Percentiles rank a stretch among this genome's conserved stretches.
Evolutionary conservation across 2,113 vertebrate genomes (phyloP).

Genomic region (Cyphomyrus plagiostoma): DNA sequence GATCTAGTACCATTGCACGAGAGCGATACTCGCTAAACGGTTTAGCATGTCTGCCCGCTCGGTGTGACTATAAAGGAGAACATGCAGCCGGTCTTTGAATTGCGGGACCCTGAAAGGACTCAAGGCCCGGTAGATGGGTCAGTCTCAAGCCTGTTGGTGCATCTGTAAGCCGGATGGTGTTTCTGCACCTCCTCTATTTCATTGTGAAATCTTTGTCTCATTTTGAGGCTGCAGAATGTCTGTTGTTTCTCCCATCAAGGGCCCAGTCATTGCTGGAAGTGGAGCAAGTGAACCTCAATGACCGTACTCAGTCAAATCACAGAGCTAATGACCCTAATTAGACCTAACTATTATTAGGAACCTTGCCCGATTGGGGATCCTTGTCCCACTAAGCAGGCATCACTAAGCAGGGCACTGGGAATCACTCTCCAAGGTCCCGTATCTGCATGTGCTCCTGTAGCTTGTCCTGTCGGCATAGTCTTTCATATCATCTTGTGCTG

Average conservation of each 20-base stretch:
- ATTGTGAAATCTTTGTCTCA: not conserved
- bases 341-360: not conserved
- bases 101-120: not conserved
- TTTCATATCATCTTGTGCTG: not conserved
- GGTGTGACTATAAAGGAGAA: constrained; percentile 24
- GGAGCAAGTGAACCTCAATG: not conserved
- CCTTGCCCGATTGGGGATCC: not conserved
- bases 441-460: not conserved
- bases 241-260: not conserved
- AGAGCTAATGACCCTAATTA: constrained; percentile 3
- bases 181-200: constrained; percentile 16
- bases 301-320: not conserved
- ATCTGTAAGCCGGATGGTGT: constrained; percentile 13
- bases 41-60: constrained; percentile 7
- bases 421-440: not conserved
- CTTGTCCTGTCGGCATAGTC: not conserved
- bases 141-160: constrained; percentile 1
- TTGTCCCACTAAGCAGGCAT: not conserved
- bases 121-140: not conserved
- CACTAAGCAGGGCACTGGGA: not conserved
- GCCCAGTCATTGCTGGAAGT: not conserved
- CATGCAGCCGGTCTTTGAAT: constrained; percentile 27
- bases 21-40: not conserved
- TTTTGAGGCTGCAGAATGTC: not conserved
- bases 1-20: constrained; percentile 20